phyloP scores from a whole-genome alignment of 30 jellyfish, hydroid and myxozoan species.

The Cassiopea xamachana region DNA sequence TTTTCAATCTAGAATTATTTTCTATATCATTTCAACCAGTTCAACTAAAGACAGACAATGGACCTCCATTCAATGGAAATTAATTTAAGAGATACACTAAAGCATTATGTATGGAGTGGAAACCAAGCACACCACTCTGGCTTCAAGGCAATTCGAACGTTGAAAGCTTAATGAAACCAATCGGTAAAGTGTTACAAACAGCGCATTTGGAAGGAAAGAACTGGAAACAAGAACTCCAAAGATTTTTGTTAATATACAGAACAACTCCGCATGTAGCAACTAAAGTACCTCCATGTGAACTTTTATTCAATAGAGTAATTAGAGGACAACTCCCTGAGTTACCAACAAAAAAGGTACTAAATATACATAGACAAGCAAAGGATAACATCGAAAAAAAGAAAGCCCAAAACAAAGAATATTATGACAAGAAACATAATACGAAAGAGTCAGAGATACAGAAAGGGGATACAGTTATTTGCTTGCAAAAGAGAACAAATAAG shows the following conservation, averaged over 20 bases:
- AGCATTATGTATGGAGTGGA: constrained; percentile 18
- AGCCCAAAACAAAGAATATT: too few species aligned
- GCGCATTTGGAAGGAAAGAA: too few species aligned
- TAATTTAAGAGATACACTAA: constrained; percentile 36
- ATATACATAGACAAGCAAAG: constrained; percentile 28
- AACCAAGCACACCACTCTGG: constrained; percentile 34
- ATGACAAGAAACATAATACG: too few species aligned
- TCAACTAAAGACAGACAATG: constrained; percentile 46
- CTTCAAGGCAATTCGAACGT: not conserved
- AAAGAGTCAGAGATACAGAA: too few species aligned
- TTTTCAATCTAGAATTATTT: too few species aligned
- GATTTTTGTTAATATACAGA: too few species aligned
- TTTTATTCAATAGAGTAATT: constrained; percentile 13
- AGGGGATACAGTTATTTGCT: too few species aligned
- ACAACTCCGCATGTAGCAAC: too few species aligned
- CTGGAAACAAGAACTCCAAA: too few species aligned
- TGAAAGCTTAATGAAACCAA: too few species aligned
- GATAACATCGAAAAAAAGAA: not conserved
- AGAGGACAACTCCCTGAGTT: constrained; percentile 1
- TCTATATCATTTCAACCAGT: not conserved
- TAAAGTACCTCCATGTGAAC: not conserved
- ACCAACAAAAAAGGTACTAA: constrained; percentile 17
- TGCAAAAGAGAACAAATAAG: too few species aligned
- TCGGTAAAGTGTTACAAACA: too few species aligned
- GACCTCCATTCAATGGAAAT: constrained; percentile 73